phyloP scores from a whole-genome alignment of 2,797 vertebrate genomes.

The Microhierax caerulescens region DNA sequence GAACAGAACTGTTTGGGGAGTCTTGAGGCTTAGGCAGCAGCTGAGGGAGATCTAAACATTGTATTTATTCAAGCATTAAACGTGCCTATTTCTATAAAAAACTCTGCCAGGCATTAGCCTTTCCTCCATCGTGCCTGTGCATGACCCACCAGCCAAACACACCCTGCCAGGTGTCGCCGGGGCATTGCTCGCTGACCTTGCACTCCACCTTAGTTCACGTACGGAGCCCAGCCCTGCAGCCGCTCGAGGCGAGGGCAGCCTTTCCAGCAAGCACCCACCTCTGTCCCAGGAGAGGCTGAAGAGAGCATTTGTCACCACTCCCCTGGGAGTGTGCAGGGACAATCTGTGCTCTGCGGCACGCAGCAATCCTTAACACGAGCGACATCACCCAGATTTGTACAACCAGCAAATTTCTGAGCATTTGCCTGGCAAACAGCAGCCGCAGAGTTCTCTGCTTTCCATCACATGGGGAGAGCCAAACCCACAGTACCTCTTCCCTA shows the following conservation, averaged over 20 bases:
- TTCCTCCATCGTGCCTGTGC: not conserved
- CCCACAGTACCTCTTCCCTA: not conserved
- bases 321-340: not conserved
- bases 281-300: not conserved
- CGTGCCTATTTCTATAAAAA: not conserved
- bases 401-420: not conserved
- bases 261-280: not conserved
- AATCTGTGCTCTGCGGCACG: fast-evolving
- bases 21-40: not conserved
- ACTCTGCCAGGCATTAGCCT: not conserved
- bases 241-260: fast-evolving
- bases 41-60: not conserved
- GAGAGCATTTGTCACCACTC: not conserved
- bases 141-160: not conserved
- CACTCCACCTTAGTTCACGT: not conserved
- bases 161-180: fast-evolving
- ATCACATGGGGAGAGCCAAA: not conserved
- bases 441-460: not conserved
- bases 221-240: not conserved
- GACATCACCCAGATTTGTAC: not conserved
- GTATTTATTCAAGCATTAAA: not conserved
- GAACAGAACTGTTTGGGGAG: not conserved
- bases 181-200: not conserved
- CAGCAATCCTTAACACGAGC: not conserved
- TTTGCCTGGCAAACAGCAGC: not conserved